These are phyloP conservation scores for Cordilura impudica DNA, from an alignment of 2,888 invertebrate species.

Conservation along the genomic window DNA sequence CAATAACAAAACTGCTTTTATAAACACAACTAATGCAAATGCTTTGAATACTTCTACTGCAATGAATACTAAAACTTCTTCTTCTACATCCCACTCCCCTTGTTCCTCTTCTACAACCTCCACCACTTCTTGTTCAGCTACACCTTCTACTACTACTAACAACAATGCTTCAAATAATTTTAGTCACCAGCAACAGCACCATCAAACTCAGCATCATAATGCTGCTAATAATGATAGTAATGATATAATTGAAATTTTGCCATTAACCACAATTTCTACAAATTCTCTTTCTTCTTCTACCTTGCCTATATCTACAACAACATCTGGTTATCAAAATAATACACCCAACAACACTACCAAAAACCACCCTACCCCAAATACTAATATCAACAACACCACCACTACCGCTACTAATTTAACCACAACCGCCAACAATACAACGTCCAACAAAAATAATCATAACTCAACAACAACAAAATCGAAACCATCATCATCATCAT, in stretches of 20 bases:
- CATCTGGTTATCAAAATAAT: conserved; percentile 5
- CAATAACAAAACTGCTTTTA: conserved; percentile 40
- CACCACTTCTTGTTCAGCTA: conserved; percentile 23
- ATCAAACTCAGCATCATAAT: conserved; percentile 43
- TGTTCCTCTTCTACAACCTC: conserved; percentile 43
- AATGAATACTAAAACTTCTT: conserved; percentile 36
- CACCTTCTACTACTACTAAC: conserved; percentile 20
- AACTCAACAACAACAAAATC: conserved; percentile 40
- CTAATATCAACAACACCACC: conserved; percentile 62
- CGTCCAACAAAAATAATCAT: conserved; percentile 46
- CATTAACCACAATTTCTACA: conserved; percentile 67
- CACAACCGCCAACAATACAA: conserved; percentile 46
- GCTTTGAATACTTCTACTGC: conserved; percentile 31
- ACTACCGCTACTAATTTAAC: conserved; percentile 7
- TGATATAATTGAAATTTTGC: conserved; percentile 73
- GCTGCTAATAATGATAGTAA: conserved; percentile 63
- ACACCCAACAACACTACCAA: conserved; percentile 55
- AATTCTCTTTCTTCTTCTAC: conserved; percentile 64
- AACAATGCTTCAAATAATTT: conserved; percentile 49
- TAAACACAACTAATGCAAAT: conserved; percentile 46
- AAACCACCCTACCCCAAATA: conserved; percentile 30
- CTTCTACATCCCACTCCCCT: conserved; percentile 39
- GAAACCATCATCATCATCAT: conserved; percentile 29
- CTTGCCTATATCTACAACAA: conserved; percentile 53
- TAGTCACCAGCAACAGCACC: conserved; percentile 52